These are phyloP conservation scores for Chondrosia reniformis DNA, from an alignment of 37 sponge, comb jelly and placozoan species.

Conservation along the genomic window DNA sequence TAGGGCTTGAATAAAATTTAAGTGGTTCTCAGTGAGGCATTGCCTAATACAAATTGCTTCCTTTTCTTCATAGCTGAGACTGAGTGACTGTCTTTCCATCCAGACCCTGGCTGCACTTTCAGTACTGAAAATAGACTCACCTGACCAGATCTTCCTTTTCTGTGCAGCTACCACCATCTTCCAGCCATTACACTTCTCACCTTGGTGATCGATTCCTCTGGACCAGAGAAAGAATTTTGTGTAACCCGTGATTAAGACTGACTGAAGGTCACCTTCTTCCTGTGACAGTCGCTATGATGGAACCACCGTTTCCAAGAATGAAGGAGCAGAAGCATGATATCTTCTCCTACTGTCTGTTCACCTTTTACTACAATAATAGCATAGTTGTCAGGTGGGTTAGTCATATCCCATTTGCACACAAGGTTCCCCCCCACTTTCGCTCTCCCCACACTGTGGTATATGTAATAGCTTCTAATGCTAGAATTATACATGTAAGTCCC, in stretches of 20 bases:
- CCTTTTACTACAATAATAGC: neutral
- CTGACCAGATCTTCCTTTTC: neutral
- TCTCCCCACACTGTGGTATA: neutral
- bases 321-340: no score
- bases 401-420: neutral
- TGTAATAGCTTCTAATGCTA: neutral
- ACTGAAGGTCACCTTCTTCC: conserved; percentile 14
- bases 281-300: no score
- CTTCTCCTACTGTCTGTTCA: no score
- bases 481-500: neutral
- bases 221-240: conserved; percentile 22
- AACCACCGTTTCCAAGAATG: no score
- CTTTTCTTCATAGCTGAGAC: neutral
- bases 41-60: neutral
- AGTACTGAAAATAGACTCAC: neutral
- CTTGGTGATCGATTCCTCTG: conserved; percentile 19
- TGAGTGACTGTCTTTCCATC: neutral
- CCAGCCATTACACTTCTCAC: conserved; percentile 20
- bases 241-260: conserved; percentile 7
- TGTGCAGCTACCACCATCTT: neutral
- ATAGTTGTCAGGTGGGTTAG: neutral
- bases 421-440: neutral
- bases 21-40: neutral
- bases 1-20: neutral
- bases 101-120: neutral